Evolutionary conservation across 2,113 vertebrate genomes (phyloP).

Genomic region (Psilopogon haemacephalus): DNA sequence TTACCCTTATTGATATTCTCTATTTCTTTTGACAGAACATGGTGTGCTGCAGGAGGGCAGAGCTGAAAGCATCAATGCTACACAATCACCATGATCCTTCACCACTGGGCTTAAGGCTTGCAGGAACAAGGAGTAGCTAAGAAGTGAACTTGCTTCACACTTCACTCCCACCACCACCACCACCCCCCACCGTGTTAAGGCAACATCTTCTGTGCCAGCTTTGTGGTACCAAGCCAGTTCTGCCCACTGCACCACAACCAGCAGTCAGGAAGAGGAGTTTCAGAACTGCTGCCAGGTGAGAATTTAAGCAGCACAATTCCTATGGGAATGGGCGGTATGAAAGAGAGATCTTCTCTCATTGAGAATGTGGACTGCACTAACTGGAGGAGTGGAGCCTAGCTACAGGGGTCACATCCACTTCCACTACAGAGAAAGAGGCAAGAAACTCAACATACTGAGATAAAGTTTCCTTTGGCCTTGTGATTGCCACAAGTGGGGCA

Average conservation of each 20-base stretch:
- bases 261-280: background rate
- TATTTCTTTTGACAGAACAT: background rate
- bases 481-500: background rate
- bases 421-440: background rate
- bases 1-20: background rate
- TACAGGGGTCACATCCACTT: background rate
- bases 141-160: background rate
- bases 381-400: background rate
- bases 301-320: background rate
- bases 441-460: background rate
- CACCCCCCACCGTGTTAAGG: no score
- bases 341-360: background rate
- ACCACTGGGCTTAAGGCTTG: background rate
- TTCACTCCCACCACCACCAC: no score
- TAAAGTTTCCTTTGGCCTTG: background rate
- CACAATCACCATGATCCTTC: background rate
- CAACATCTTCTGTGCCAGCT: background rate
- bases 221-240: background rate
- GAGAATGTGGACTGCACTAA: background rate
- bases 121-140: background rate
- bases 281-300: conserved; percentile 5
- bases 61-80: background rate
- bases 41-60: background rate
- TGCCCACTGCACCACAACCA: background rate
- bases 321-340: background rate